Evolutionary conservation across 2,888 invertebrate genomes (phyloP), one percentile per base, ranked within the genome.

Genomic region (Drosophila kanekoi): DNA sequence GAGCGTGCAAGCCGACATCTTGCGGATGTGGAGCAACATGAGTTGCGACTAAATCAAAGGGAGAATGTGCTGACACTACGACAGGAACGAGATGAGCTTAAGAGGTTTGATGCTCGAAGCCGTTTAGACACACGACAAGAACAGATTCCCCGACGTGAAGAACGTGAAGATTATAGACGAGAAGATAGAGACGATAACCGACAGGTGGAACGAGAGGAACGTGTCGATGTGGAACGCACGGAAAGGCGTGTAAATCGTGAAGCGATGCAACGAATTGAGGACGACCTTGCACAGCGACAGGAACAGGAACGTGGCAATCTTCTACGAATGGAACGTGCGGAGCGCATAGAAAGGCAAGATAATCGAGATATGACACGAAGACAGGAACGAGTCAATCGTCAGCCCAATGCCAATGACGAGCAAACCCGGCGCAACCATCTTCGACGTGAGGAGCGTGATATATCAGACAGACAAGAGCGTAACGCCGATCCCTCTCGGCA

Each of bases 391-490:
- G 43, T 47, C 14, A 9, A 35, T n/a, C 41, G n/a, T 14, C 43
- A 41, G 5, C 47, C 44, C 3, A 20, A 16, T 44, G 38, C 38
- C 6, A 44, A 49, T 9, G 43, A 45, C 1, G 38, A 13, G 4
- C 44, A 61, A 6, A 4, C n/a, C 3, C 49, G 33, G 16, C 45
- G 40, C 9, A 37, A 28, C 9, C 54, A 51, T 14, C 9, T 4
- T 1, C 54, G 23, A 11, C 16, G 33, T 0, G 18, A 54, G 6
- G 59, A 62, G 0, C 60, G 40, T 1, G 56, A 48, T 23, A 8
- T 16, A 11, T 16, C 44, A 0, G 59, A 45, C 9, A 16, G 40
- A 32, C 43, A 51, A 6, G 54, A 62, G 4, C 79, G 47, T 0
- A 44, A 45, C 10, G 14, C 28, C 9, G 43, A 48, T 35, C 9